Evolutionary conservation across 1,140 invertebrate species (phyloP), one percentile per base, ranked within the genome.

Genomic region (Eufriesea mexicana): DNA sequence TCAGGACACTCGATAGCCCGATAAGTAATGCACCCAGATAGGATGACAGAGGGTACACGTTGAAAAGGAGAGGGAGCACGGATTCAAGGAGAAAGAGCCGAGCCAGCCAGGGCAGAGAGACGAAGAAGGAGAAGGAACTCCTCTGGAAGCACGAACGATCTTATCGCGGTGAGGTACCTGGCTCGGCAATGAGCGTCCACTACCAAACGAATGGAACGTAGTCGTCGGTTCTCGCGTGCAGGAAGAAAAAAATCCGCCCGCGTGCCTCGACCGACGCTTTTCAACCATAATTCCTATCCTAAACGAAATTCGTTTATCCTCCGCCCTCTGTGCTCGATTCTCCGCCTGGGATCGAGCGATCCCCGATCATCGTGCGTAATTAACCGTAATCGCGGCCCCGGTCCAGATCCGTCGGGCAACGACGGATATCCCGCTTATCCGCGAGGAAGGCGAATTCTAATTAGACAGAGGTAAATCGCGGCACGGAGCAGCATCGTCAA

Each of bases 21-120:
- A 92, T 91, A 92, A 92, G 91, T 90, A 92, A 91, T 91, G 89
- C 88, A 89, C 85, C 86, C 83, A 89, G 91, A 92, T 92, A 90
- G 91, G 79, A 90, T 91, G 91, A 92, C 89, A 79, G 86, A 84
- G 83, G 83, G 86, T 91, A 83, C 86, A 88, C 79, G 85, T 23
- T 76, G 61, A 70, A 42, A 83, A 49, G 51, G 47, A 49, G 73
- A 57, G 25, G 67, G 64, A 68, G 83, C 9, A 20, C 18, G 61
- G 68, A 45, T 47, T n/a, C 16, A 45, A 45, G 14, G 42, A 8
- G 61, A 45, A 49, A 55, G 49, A 79, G 59, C 64, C 45, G 67
- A 54, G 14, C 2, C 59, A 23, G 61, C 18, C 16, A 59, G 20
- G 54, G 57, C 67, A 23, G 51, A 55, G 70, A 20, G 49, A 78